Evolutionary conservation across 2,797 vertebrate species (phyloP), one percentile per base, ranked within the genome.

Genomic region (Danio choprae): DNA sequence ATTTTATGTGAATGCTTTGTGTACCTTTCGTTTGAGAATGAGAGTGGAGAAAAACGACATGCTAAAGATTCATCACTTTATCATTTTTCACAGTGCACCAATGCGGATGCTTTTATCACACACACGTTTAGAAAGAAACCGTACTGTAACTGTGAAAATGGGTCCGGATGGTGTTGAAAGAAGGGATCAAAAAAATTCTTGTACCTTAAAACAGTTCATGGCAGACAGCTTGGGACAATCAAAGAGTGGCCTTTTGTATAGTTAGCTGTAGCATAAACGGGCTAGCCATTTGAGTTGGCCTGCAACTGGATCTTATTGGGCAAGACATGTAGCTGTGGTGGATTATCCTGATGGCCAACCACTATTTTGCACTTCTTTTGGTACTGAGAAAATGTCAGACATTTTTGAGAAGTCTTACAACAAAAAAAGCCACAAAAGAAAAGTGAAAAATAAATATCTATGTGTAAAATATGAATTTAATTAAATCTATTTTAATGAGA

Each of bases 361-460:
- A 51, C 70, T 53, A 79, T 75, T 85, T 88, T 89, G 88, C 88
- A 90, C 88, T 90, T 87, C 79, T 84, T 78, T 79, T 43, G 60
- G 73, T 79, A 78, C 74, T 56, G 63, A 74, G 40, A 84, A 67
- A 77, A 77, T 72, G 67, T 68, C 73, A 48, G 50, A 74, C 44
- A 58, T 71, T 84, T 77, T 60, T 77, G 78, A 74, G 56, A 74
- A 68, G 68, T 64, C 6, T 1, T 65, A 58, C 15, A 74, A 79
- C 29, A 3, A 29, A 29, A 78, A 85, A 74, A 76, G 16, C 63
- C 60, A 68, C 60, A 65, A 55, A 58, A 46, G 10, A 36, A 60
- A 40, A 53, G 46, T 60, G 12, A 55, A 8, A 59, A 69, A 63
- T 40, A 51, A 77, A 56, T 78, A 65, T 80, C 55, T 85, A 83